Conservation (phyloP, 2,888 invertebrate genomes). For the Acholoe squamosa region DNA sequence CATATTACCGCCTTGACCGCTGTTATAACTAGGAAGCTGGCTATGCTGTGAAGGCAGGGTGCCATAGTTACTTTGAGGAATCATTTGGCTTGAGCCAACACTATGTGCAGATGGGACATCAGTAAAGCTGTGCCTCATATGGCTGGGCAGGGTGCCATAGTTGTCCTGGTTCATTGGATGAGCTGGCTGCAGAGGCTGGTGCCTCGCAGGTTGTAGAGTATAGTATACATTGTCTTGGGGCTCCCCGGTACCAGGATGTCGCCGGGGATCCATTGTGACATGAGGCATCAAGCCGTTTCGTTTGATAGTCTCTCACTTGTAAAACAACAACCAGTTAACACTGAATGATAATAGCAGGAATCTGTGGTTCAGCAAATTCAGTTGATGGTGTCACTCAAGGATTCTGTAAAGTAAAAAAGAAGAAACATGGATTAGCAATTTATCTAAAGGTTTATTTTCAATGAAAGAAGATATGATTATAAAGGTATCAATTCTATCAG, state of each 20-base stretch:
- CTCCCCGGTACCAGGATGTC: not conserved
- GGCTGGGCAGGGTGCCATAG: constrained; percentile 30
- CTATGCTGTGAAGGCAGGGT: not conserved
- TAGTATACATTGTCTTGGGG: not conserved
- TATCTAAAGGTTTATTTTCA: not conserved
- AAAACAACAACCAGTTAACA: not conserved
- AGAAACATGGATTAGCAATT: not conserved
- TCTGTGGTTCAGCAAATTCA: not conserved
- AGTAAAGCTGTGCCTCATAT: not conserved
- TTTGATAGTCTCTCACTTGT: not conserved
- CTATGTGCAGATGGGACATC: not conserved
- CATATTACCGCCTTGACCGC: too few species aligned
- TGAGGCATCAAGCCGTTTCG: constrained; percentile 36
- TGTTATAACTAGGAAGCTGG: constrained; percentile 6
- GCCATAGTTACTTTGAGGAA: not conserved
- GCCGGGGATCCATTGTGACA: constrained; percentile 32
- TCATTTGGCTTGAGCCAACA: not conserved
- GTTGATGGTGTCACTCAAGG: not conserved
- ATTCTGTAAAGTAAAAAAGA: not conserved
- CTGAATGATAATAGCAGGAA: not conserved
- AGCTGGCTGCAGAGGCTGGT: too few species aligned
- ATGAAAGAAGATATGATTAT: too few species aligned
- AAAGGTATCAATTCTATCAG: too few species aligned
- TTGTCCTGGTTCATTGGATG: not conserved
- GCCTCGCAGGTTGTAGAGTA: not conserved